Percentiles rank a stretch among this genome's conserved stretches.
phyloP scores from a whole-genome alignment of 1,140 invertebrate species.

The Platorchestia sp. region DNA sequence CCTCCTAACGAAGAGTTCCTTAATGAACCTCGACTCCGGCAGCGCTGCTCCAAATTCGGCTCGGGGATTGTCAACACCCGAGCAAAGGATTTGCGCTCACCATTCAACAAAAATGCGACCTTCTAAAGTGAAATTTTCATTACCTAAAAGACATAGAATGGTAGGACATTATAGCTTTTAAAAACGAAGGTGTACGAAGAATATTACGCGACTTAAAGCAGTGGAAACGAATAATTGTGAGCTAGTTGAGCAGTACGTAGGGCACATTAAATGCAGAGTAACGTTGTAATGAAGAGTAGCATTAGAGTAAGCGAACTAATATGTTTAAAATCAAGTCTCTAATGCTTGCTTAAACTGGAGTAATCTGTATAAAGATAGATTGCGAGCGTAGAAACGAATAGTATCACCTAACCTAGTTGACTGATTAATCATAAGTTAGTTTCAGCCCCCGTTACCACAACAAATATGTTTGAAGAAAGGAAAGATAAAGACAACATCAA shows the following conservation, averaged over 20 bases:
- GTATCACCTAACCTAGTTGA: no score
- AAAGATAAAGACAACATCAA: no score
- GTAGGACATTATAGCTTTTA: not conserved
- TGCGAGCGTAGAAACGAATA: no score
- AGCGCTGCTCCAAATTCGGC: not conserved
- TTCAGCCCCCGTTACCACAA: no score
- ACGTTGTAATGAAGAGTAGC: no score
- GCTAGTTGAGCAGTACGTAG: not conserved
- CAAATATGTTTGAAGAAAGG: no score
- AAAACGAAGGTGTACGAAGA: not conserved
- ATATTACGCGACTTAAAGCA: not conserved
- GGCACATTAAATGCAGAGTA: no score
- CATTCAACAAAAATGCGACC: not conserved
- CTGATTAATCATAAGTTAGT: no score
- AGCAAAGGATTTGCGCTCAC: not conserved
- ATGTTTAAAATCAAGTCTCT: no score
- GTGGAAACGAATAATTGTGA: not conserved
- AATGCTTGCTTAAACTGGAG: no score
- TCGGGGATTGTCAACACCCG: not conserved
- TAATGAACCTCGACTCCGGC: not conserved
- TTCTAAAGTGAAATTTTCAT: not conserved
- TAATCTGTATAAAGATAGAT: no score
- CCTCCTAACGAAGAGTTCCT: constrained; percentile 1
- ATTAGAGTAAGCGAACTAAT: no score
- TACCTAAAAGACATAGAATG: not conserved